Evolutionary conservation across 2,797 vertebrate genomes (phyloP), one percentile per base, ranked within the genome.

Genomic region (Chloroceryle inda): DNA sequence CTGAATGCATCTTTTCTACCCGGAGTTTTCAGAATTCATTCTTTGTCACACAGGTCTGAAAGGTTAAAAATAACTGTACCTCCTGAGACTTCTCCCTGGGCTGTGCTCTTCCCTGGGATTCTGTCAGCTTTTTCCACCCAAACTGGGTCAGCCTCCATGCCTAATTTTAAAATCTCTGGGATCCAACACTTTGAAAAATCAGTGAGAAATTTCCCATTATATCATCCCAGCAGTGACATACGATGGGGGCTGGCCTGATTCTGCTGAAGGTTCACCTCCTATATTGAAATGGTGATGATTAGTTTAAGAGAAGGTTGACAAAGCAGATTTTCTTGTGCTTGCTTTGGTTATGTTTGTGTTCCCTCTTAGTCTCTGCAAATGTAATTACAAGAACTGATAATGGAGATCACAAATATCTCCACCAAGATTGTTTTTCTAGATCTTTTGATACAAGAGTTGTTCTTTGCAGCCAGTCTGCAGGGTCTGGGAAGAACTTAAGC

Each of bases 51-150:
- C 61, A 94, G 93, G 94, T 96, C 92, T 89, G 81, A 96, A 96
- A 98, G 93, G 95, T 97, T 98, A 97, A 97, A 97, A 98, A 96
- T 97, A 98, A 96, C 95, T 92, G 90, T 73, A 49, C 77, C 92
- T 94, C 88, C 74, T 81, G 97, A 97, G 96, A 96, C 84, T 69
- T 82, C 83, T 97, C 94, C 94, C 94, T 96, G 94, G 86, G 79
- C 78, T 88, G 22, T 89, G 64, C 88, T 94, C 89, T 97, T 97
- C 94, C 95, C 87, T 88, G 95, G 97, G 94, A 97, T 92, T 88
- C 85, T 91, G 58, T 72, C 69, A 96, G 94, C 61, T 96, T 97
- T 97, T 93, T 91, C 94, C 82, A 95, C 94, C 93, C 96, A 97
- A 97, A 98, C 73, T 94, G 93, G 96, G 96, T 96, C 97, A 97